A percentile compares a stretch with the other conserved stretches of the same genome.
These are phyloP conservation scores for Diachasma alloeum DNA, from an alignment of 1,140 invertebrate species.

Conservation along the genomic window DNA sequence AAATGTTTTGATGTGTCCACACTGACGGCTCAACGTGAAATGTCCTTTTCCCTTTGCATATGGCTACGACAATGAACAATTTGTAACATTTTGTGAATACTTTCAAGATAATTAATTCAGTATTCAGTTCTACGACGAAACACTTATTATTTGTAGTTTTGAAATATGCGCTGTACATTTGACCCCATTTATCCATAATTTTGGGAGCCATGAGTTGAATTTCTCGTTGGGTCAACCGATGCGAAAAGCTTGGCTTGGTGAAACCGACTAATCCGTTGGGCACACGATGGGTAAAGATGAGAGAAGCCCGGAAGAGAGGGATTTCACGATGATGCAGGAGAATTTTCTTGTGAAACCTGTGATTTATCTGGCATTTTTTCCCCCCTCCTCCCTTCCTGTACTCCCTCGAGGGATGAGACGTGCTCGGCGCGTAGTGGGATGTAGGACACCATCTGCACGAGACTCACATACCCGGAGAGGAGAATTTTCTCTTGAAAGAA, in stretches of 20 bases:
- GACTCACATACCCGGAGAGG: neutral
- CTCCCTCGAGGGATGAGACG: slow-evolving; percentile 46
- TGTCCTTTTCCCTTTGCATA: too few relatives aligned
- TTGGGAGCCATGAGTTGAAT: neutral
- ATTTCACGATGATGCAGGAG: slow-evolving; percentile 39
- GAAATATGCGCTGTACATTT: neutral
- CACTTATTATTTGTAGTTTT: too few relatives aligned
- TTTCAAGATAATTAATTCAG: too few relatives aligned
- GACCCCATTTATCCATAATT: neutral
- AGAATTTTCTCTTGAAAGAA: neutral
- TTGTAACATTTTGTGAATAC: too few relatives aligned
- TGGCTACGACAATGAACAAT: too few relatives aligned
- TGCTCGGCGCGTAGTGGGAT: slow-evolving; percentile 17
- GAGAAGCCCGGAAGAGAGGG: slow-evolving; percentile 15
- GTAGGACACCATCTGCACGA: slow-evolving; percentile 5
- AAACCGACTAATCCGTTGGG: neutral
- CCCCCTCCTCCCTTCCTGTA: neutral
- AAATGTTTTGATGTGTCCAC: too few relatives aligned
- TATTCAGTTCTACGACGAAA: too few relatives aligned
- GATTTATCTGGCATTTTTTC: slow-evolving; percentile 59
- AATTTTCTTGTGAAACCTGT: slow-evolving; percentile 44
- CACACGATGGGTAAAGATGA: slow-evolving; percentile 11
- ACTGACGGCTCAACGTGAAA: too few relatives aligned
- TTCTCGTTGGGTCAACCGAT: neutral
- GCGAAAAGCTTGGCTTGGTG: neutral